Base-by-base conservation (phyloP, 1,140 invertebrate genomes). In the Temnothorax curvispinosus region DNA sequence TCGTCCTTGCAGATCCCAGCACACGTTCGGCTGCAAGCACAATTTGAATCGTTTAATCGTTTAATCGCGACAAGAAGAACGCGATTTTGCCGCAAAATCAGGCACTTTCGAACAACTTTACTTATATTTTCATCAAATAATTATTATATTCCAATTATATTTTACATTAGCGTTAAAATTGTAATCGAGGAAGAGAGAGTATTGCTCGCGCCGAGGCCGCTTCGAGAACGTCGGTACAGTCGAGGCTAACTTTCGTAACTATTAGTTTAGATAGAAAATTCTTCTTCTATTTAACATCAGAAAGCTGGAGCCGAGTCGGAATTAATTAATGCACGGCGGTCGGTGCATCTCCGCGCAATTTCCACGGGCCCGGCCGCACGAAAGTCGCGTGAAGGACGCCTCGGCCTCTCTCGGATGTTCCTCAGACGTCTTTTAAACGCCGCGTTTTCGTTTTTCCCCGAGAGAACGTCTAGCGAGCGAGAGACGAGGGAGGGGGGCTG, bases 281-380 rank as follows among this genome's bases (percentile, higher is more conserved):
- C 6, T 52, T 47, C 41, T 71, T 52, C 27, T 18, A 32, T 72
- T 50, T 35, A 44, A 27, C 44, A 72, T 50, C 32, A 50, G 27
- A 0, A 6, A 41, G 6, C 21, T 3, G 13, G 4, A 50, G 41
- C 21, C 21, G 13, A 47, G 47, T 67, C 38, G 38, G n/a, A 58
- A 76, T 58, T 76, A 76, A 76, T 76, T 76, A 41, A 60, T 76
- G 27, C 35, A 60, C 56, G 41, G 21, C 52, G n/a, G n/a, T 76
- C 5, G 41, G 11, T 41, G 32, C 44, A 5, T 72, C 15, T 58
- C 38, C 2, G n/a, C 2, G n/a, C 21, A 32, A 41, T 62, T 58
- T 27, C 32, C 15, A 47, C 27, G 41, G 18, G 47, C n/a, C n/a
- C n/a, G n/a, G n/a, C 7, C 35, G 32, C 7, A 27, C n/a, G 27